Conservation (phyloP, 2,113 vertebrate species). For the Apteryx mantelli region DNA sequence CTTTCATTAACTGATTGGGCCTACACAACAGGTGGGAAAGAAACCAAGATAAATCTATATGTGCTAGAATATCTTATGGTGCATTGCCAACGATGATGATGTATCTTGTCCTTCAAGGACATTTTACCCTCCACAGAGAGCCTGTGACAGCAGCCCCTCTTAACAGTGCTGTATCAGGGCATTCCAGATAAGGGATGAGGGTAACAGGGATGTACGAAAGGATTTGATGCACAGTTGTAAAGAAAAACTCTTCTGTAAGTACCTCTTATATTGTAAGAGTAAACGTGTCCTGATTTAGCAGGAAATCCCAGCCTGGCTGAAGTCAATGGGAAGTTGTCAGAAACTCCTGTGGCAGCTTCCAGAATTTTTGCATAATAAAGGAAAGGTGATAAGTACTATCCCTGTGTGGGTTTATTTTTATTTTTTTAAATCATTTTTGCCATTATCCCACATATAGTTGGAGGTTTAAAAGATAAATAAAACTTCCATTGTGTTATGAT, state of each 20-base stretch:
- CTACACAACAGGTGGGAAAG: neutral
- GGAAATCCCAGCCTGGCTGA: neutral
- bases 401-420: neutral
- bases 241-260: neutral
- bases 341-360: neutral
- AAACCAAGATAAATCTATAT: neutral
- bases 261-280: neutral
- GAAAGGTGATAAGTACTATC: neutral
- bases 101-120: conserved; percentile 21
- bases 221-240: conserved; percentile 7
- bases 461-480: neutral
- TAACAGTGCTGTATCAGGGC: neutral
- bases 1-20: neutral
- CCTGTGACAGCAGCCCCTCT: neutral
- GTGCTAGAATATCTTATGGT: neutral
- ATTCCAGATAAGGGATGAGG: conserved; percentile 17
- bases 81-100: neutral
- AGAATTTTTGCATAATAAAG: neutral
- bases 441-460: neutral
- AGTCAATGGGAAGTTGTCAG: neutral
- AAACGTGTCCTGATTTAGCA: neutral
- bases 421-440: neutral
- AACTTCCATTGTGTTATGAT: neutral
- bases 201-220: neutral
- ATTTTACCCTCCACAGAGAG: neutral